Conservation (phyloP, 2,888 invertebrate species). For the Alloscopus bannaensis region DNA sequence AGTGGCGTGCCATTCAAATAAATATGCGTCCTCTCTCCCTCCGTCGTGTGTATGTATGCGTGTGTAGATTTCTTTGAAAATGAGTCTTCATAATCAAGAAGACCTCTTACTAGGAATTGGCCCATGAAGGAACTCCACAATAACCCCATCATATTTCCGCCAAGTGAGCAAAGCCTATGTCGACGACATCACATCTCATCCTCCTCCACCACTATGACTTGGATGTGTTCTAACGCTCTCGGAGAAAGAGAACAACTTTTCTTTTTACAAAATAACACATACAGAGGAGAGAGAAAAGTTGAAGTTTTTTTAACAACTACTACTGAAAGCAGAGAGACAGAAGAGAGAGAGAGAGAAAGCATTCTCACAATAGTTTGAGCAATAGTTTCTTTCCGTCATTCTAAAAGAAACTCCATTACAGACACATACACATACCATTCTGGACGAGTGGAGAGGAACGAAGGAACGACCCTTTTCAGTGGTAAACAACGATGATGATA, state of each 20-base stretch:
- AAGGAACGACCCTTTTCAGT: not conserved
- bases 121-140: conserved; percentile 1
- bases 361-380: not conserved
- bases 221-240: not conserved
- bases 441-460: not conserved
- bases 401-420: conserved; percentile 11
- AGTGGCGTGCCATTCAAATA: no score
- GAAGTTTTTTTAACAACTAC: no score
- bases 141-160: conserved; percentile 17
- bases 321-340: not conserved
- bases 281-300: conserved; percentile 5
- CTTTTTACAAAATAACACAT: conserved; percentile 9
- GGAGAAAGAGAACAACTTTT: conserved; percentile 9
- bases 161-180: not conserved
- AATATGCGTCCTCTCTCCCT: no score
- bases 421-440: not conserved
- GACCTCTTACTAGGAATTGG: not conserved
- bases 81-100: not conserved
- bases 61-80: no score
- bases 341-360: no score
- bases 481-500: not conserved
- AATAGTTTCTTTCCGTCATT: not conserved
- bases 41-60: no score
- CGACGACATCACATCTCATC: conserved; percentile 3
- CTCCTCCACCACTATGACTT: not conserved